Base-by-base conservation (phyloP, 2,797 vertebrate genomes). In the Ispidina lecontei region DNA sequence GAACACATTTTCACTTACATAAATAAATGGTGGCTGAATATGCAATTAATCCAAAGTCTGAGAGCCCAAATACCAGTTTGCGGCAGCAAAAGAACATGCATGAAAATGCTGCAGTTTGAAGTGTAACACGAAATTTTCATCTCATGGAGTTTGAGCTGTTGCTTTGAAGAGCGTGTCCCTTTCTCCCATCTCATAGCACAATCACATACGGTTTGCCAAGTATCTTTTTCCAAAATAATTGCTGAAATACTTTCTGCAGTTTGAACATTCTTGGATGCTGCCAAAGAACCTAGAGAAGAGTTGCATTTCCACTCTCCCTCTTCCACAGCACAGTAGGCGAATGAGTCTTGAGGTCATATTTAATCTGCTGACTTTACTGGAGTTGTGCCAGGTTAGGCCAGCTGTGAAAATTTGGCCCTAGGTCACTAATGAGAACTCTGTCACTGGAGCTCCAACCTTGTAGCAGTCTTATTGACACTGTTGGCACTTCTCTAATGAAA, bases 361-460 rank as follows among this genome's bases (percentile, higher is more conserved):
- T 90, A 89, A 91, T 88, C 86, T 91, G 64, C 70, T 92, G 84
- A 78, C 86, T 92, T 91, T 41, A 28, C 41, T 95, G 75, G 86
- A 93, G 55, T 55, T 8, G 0, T 49, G 68, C 81, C 81, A 65
- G 64, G 23, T 52, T 67, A 90, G 93, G 67, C 73, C 81, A 87
- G 78, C 86, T 91, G 89, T 84, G 75, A 91, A 41, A 92, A 89
- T 95, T 19, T 80, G 80, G 91, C 84, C 81, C 64, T n/a, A 25
- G 84, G 91, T 96, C 93, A 82, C 87, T 93, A 93, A 89, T 75
- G 65, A 93, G 76, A 91, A 43, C 46, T 96, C 84, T 77, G 4
- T 68, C 87, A 75, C 86, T 90, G 75, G 59, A 82, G 64, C 19
- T 39, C 54, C 90, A 95, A 73, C 68, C 73, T 91, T 92, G 62